Percentiles rank a stretch among this genome's conserved stretches.
Evolutionary conservation across 30 jellyfish, hydroid and myxozoan species (phyloP).

Genomic region (Pseudorhiza aurosa): DNA sequence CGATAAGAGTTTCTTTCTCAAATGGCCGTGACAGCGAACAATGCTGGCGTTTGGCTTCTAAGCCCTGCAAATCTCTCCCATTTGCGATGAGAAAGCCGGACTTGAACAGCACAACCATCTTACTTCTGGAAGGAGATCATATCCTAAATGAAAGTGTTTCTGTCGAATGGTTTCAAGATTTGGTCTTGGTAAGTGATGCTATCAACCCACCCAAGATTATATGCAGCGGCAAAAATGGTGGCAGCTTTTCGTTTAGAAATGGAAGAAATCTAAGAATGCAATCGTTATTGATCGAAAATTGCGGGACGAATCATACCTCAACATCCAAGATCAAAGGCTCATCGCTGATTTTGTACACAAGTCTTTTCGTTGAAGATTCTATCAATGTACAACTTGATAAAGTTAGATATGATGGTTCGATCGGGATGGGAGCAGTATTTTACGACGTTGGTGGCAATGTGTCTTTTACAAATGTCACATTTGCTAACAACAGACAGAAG

Average conservation of each 20-base stretch:
- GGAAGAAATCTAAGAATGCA: conserved; percentile 9
- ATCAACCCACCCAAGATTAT: background rate
- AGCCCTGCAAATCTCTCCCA: conserved; percentile 61
- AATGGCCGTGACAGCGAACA: conserved; percentile 1
- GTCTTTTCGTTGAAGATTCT: conserved; percentile 21
- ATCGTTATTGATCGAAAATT: conserved; percentile 5
- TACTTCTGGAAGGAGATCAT: conserved; percentile 26
- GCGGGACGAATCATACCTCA: conserved; percentile 35
- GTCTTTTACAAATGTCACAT: conserved; percentile 5
- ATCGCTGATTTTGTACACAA: background rate
- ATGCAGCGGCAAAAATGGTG: conserved; percentile 9
- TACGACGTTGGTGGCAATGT: conserved; percentile 58
- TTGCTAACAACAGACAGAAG: background rate
- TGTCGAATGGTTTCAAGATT: background rate
- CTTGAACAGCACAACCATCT: conserved; percentile 20
- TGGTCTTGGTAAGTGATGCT: conserved; percentile 5
- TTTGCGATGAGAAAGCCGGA: conserved; percentile 29
- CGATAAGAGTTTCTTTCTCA: conserved; percentile 1
- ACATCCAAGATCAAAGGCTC: conserved; percentile 30
- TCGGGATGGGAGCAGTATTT: conserved; percentile 57
- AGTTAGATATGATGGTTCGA: conserved; percentile 12
- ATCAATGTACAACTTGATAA: background rate
- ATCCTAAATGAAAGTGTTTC: background rate
- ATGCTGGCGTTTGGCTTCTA: conserved; percentile 19
- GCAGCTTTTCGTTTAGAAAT: conserved; percentile 32